phyloP scores from a whole-genome alignment of 2,888 invertebrate genomes.

The Drosophila infuscata region DNA sequence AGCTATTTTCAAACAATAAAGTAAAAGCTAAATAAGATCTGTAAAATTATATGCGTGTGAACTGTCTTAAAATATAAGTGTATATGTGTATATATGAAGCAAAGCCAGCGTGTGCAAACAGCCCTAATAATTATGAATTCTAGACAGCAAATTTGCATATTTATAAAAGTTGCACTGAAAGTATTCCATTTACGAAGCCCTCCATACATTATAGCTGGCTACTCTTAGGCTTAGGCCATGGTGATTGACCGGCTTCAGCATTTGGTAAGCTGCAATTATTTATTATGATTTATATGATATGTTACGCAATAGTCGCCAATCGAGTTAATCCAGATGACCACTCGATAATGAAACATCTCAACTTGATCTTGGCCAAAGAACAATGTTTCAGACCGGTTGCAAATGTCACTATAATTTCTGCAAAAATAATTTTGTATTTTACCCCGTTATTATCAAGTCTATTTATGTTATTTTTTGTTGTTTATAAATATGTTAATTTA shows the following conservation, averaged over 20 bases:
- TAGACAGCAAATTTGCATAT: too few species aligned
- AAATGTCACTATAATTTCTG: constrained; percentile 20
- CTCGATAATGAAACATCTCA: constrained; percentile 51
- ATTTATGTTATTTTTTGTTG: constrained; percentile 12
- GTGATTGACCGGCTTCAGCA: constrained; percentile 10
- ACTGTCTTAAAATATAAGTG: too few species aligned
- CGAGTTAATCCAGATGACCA: constrained; percentile 56
- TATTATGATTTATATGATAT: background rate
- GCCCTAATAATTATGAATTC: too few species aligned
- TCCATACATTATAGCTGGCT: too few species aligned
- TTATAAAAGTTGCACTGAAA: too few species aligned
- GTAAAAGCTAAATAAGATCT: too few species aligned
- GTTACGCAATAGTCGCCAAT: constrained; percentile 62
- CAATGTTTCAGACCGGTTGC: constrained; percentile 60
- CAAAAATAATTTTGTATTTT: constrained; percentile 25
- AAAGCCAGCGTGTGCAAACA: too few species aligned
- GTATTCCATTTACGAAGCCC: too few species aligned
- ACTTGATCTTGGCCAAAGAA: constrained; percentile 61
- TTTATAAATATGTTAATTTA: constrained; percentile 12
- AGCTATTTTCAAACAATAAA: too few species aligned
- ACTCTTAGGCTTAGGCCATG: too few species aligned
- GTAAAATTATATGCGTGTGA: too few species aligned
- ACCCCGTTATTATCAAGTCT: constrained; percentile 18
- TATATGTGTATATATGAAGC: too few species aligned
- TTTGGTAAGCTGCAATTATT: constrained; percentile 1